Evolutionary conservation across 2,888 invertebrate species (phyloP).

Genomic region (Lasiommata megera): DNA sequence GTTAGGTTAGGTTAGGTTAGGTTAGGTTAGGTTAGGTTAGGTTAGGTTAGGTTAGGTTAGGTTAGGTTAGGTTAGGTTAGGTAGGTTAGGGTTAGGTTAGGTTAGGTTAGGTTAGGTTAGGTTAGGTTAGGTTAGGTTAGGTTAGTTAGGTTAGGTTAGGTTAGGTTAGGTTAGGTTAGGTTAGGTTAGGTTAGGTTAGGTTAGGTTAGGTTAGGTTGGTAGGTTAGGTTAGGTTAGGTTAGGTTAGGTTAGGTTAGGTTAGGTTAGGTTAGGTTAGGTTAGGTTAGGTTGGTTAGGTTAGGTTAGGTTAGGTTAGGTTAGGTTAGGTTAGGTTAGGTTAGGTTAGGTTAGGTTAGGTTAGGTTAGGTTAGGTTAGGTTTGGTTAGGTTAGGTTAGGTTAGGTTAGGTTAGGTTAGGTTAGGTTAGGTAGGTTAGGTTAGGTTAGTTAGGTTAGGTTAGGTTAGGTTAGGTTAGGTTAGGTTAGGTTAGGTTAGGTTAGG

Average conservation of each 20-base stretch:
- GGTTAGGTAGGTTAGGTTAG: no score
- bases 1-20: conserved; percentile 28
- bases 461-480: background rate
- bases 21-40: conserved; percentile 28
- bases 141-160: conserved; percentile 7
- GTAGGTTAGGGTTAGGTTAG: no score
- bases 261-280: background rate
- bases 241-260: background rate
- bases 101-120: background rate
- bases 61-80: conserved; percentile 28
- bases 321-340: background rate
- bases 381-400: background rate
- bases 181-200: background rate
- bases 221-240: background rate
- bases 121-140: background rate
- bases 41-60: conserved; percentile 29
- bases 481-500: background rate
- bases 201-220: no score
- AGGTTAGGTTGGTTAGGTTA: no score
- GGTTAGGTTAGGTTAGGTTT: conserved; percentile 4
- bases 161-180: conserved; percentile 1
- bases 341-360: no score
- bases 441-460: no score
- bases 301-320: background rate
- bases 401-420: background rate